A percentile compares a stretch with the other conserved stretches of the same genome.
These are phyloP conservation scores for Enteromius viviparus DNA, from an alignment of 2,797 vertebrate genomes.

Conservation along the genomic window DNA sequence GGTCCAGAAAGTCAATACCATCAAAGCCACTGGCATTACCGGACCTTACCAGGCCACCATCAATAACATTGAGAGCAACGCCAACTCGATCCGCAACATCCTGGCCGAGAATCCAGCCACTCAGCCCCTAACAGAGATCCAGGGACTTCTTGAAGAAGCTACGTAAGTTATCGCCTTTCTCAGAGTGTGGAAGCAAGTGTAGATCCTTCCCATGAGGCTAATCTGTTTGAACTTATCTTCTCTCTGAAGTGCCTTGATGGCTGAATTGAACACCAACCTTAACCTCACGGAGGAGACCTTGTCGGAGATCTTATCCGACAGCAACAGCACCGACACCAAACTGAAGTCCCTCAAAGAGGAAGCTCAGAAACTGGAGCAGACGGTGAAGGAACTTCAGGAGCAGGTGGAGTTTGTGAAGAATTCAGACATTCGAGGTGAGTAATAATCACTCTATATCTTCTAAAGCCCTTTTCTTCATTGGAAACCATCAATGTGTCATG, in stretches of 20 bases:
- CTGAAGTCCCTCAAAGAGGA: slow-evolving; percentile 80
- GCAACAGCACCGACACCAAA: slow-evolving; percentile 74
- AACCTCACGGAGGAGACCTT: slow-evolving; percentile 81
- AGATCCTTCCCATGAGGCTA: neutral
- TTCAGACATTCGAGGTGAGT: slow-evolving; percentile 90
- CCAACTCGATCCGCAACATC: slow-evolving; percentile 79
- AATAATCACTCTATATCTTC: neutral
- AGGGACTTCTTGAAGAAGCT: slow-evolving; percentile 88
- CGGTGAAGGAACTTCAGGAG: slow-evolving; percentile 85
- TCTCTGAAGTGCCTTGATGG: slow-evolving; percentile 83
- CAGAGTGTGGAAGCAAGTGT: neutral
- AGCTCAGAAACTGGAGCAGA: slow-evolving; percentile 82
- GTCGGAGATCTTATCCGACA: slow-evolving; percentile 71
- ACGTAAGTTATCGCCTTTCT: slow-evolving; percentile 77
- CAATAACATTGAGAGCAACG: slow-evolving; percentile 83
- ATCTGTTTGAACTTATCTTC: neutral
- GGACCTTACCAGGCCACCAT: slow-evolving; percentile 87
- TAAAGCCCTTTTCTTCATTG: neutral
- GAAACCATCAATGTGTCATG: neutral
- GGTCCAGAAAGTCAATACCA: slow-evolving; percentile 84
- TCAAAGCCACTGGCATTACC: slow-evolving; percentile 86
- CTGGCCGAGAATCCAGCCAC: slow-evolving; percentile 87
- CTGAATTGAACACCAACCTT: slow-evolving; percentile 81
- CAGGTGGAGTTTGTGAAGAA: slow-evolving; percentile 96
- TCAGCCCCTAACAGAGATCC: slow-evolving; percentile 88